These are phyloP conservation scores for Ommatoiulus sabulosus DNA, from an alignment of 2,888 invertebrate species.

Conservation along the genomic window DNA sequence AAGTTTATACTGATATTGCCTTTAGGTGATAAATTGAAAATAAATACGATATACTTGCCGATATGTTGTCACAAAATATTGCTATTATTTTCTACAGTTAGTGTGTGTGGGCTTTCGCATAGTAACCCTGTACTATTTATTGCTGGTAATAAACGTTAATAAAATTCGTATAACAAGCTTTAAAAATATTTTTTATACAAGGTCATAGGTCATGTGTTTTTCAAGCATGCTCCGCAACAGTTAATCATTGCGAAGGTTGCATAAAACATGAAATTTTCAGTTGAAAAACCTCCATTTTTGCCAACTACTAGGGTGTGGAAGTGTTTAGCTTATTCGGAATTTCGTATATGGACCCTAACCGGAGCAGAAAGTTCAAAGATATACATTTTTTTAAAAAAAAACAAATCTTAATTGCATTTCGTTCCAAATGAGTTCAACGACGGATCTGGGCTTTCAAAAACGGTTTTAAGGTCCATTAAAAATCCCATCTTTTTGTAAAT, in stretches of 20 bases:
- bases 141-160: conserved; percentile 40
- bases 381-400: not conserved
- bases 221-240: not conserved
- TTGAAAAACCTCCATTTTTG: conserved; percentile 17
- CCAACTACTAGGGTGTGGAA: not conserved
- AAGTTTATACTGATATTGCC: no score
- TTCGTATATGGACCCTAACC: not conserved
- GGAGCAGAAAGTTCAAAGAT: conserved; percentile 2
- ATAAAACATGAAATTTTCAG: not conserved
- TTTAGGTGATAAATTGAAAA: no score
- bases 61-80: no score
- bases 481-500: not conserved
- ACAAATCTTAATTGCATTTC: not conserved
- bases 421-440: not conserved
- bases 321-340: not conserved
- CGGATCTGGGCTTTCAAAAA: not conserved
- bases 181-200: not conserved
- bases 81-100: no score
- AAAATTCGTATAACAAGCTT: not conserved
- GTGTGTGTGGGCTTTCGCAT: not conserved
- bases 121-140: not conserved
- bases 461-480: conserved; percentile 8
- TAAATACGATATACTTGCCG: no score
- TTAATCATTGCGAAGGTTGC: not conserved
- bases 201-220: not conserved